Conservation (phyloP, 2,113 vertebrate genomes). For the Hippolais icterina region DNA sequence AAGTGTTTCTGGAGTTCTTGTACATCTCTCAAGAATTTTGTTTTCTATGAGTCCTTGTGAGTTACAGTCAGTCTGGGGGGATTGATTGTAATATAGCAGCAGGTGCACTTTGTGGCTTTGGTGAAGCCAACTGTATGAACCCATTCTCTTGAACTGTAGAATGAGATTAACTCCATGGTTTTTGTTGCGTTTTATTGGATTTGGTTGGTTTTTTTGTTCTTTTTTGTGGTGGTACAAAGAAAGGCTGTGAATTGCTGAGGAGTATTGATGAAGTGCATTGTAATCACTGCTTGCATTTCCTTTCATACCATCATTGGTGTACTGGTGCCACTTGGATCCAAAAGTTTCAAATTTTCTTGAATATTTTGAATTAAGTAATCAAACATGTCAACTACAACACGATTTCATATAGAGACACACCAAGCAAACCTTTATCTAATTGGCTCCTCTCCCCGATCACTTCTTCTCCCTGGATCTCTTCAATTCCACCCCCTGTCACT, state of each 20-base stretch:
- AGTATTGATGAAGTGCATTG: background rate
- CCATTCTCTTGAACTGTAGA: background rate
- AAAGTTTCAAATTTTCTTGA: background rate
- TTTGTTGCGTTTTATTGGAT: background rate
- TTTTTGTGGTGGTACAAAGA: background rate
- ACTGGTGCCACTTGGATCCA: background rate
- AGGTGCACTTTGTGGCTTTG: background rate
- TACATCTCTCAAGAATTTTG: background rate
- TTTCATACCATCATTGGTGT: background rate
- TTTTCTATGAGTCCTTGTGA: background rate
- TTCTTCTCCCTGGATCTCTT: background rate
- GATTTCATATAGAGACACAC: background rate
- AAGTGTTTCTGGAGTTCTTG: background rate
- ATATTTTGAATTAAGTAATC: background rate
- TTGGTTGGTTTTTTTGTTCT: background rate
- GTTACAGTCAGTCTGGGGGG: background rate
- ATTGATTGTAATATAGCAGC: background rate
- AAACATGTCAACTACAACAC: background rate
- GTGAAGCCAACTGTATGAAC: background rate
- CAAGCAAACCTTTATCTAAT: background rate
- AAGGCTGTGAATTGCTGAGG: background rate
- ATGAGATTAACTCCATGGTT: background rate
- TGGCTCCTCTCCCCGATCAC: slow-evolving; percentile 17
- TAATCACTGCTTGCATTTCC: background rate
- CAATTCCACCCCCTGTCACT: background rate